These are phyloP conservation scores for Thecocarcelia acutangulata DNA, from an alignment of 2,888 invertebrate genomes.

Conservation along the genomic window DNA sequence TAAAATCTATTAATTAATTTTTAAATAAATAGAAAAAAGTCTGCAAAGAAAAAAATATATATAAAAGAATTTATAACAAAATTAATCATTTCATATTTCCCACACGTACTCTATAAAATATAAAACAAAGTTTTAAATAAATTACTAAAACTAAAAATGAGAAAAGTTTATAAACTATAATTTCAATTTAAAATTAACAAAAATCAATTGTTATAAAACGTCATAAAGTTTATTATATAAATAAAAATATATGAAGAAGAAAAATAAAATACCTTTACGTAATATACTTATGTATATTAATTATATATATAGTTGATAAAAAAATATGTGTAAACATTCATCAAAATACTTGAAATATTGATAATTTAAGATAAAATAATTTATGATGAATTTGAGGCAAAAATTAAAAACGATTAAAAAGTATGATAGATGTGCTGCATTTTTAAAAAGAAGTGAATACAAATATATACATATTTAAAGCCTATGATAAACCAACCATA, in stretches of 20 bases:
- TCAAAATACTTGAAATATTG: conserved; percentile 36
- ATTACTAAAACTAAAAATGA: conserved; percentile 21
- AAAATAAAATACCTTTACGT: conserved; percentile 46
- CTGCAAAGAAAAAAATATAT: conserved; percentile 42
- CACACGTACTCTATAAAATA: conserved; percentile 16
- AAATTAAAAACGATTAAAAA: conserved; percentile 36
- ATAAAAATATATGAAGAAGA: conserved; percentile 36
- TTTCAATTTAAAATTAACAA: conserved; percentile 58
- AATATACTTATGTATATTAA: conserved; percentile 40
- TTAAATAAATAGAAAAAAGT: conserved; percentile 48
- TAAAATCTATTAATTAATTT: conserved; percentile 39
- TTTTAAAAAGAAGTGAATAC: conserved; percentile 56
- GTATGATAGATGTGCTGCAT: conserved; percentile 62
- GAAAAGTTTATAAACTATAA: conserved; percentile 41
- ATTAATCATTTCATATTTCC: conserved; percentile 15
- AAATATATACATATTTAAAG: conserved; percentile 54
- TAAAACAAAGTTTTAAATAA: conserved; percentile 36
- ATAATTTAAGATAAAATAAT: conserved; percentile 37
- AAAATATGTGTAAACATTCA: conserved; percentile 43
- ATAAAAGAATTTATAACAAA: conserved; percentile 41
- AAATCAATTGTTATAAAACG: conserved; percentile 63
- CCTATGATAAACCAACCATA: conserved; percentile 56
- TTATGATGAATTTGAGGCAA: conserved; percentile 34
- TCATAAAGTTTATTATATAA: conserved; percentile 66
- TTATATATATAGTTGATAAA: conserved; percentile 11